Evolutionary conservation across 2,888 invertebrate species (phyloP).

Genomic region (Diloba caeruleocephala): DNA sequence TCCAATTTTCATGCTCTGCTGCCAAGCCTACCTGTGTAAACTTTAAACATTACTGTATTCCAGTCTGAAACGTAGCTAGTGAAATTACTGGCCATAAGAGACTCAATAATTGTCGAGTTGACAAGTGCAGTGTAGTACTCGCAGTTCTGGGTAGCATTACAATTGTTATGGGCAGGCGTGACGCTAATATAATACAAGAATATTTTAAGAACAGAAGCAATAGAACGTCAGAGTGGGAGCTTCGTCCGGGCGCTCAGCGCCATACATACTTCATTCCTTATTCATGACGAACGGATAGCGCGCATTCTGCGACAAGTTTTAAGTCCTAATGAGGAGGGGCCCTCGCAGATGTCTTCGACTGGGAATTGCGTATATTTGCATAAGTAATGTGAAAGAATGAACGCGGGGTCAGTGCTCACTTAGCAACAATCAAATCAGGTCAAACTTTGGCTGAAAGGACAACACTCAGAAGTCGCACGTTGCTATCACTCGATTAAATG

Average conservation of each 20-base stretch:
- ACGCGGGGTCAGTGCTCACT: not conserved
- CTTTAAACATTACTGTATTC: too few species aligned
- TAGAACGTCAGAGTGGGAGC: not conserved
- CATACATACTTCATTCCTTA: constrained; percentile 13
- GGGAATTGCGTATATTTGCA: constrained; percentile 33
- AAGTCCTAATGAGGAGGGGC: constrained; percentile 30
- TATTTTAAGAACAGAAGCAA: not conserved
- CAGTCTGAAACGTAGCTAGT: too few species aligned
- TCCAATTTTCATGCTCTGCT: too few species aligned
- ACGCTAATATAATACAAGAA: not conserved
- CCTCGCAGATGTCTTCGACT: constrained; percentile 9
- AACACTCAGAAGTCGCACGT: not conserved
- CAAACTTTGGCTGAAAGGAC: constrained; percentile 10
- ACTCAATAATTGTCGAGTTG: too few species aligned
- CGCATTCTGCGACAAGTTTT: constrained; percentile 17
- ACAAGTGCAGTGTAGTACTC: too few species aligned
- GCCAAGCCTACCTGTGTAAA: too few species aligned
- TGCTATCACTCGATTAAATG: too few species aligned
- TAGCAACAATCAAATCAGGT: constrained; percentile 26
- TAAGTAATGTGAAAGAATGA: constrained; percentile 16
- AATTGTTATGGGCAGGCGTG: too few species aligned
- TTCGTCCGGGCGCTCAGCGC: not conserved
- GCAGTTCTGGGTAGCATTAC: too few species aligned
- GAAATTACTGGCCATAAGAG: too few species aligned
- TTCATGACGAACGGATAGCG: constrained; percentile 19